These are phyloP conservation scores for Chrysolina americana DNA, from an alignment of 2,888 invertebrate genomes.

Conservation along the genomic window DNA sequence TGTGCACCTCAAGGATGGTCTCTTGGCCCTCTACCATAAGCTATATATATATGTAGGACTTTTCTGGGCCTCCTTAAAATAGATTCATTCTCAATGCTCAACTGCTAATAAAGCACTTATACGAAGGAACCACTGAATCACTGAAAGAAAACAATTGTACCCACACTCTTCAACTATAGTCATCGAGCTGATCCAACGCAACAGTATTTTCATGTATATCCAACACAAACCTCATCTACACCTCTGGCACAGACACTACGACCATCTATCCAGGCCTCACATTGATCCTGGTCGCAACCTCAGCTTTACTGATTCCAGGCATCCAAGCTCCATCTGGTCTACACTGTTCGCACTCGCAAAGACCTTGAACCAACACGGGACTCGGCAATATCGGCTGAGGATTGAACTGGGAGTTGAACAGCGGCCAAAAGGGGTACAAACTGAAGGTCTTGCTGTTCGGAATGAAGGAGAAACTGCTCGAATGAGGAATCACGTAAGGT, in stretches of 20 bases:
- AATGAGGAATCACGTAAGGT: constrained; percentile 56
- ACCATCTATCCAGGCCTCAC: constrained; percentile 7
- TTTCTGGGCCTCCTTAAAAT: too few species aligned
- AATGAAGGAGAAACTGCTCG: constrained; percentile 63
- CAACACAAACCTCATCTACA: not conserved
- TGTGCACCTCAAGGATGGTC: too few species aligned
- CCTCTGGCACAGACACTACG: too few species aligned
- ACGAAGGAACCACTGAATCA: not conserved
- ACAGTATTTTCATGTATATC: not conserved
- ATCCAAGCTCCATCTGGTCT: constrained; percentile 53
- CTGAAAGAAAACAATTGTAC: not conserved
- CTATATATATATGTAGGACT: too few species aligned
- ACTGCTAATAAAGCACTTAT: too few species aligned
- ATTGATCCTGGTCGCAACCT: constrained; percentile 6
- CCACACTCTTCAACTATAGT: not conserved
- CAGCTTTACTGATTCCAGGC: constrained; percentile 4
- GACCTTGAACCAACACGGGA: constrained; percentile 69
- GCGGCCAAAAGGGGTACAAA: constrained; percentile 68
- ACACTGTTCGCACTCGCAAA: constrained; percentile 69
- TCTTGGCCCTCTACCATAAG: too few species aligned
- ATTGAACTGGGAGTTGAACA: constrained; percentile 63
- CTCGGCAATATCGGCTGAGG: constrained; percentile 67
- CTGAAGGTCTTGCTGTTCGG: constrained; percentile 67
- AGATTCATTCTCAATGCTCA: too few species aligned
- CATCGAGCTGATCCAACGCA: not conserved